Evolutionary conservation across 2,797 vertebrate species (phyloP), one percentile per base, ranked within the genome.

Genomic region (Clarias fuscus): DNA sequence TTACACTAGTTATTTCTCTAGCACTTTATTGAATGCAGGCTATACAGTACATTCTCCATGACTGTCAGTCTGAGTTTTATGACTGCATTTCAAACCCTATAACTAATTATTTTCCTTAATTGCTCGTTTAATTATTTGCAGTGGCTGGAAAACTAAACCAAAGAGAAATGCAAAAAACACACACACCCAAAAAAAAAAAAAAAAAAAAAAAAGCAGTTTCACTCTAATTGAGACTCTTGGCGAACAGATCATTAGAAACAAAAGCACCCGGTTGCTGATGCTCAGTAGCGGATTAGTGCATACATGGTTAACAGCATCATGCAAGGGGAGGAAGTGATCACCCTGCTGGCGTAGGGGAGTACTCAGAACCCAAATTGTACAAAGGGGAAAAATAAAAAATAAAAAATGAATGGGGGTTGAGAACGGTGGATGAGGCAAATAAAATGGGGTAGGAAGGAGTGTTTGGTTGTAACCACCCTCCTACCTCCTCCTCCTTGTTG

Each of bases 401-500:
- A n/a, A 56, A 48, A 76, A 58, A 84, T 37, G 10, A 85, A 86
- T 58, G n/a, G 71, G 62, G n/a, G 83, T 78, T 89, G 86, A 85
- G 58, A 56, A 89, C 56, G n/a, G 68, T 62, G 68, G 65, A 82
- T 88, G 33, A 86, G 61, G 71, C 88, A 86, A 88, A 86, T 18
- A 27, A 72, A 75, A 85, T 24, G 73, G 77, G 64, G 67, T 71
- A 89, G 89, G 89, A 86, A 89, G 88, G 84, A 80, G 53, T 13
- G 5, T 90, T 84, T n/a, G 40, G 20, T 93, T 92, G 48, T 70
- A 88, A 76, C 87, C 75, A 87, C 84, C 88, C 92, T 93, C 98
- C 90, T 99, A 99, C 98, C 98, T 99, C 98, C 96, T 99, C 98
- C 93, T 99, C 98, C 93, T 96, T 97, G 97, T 97, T 97, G 96